These are phyloP conservation scores for Clarias magur DNA, from an alignment of 2,113 vertebrate species.

Conservation along the genomic window DNA sequence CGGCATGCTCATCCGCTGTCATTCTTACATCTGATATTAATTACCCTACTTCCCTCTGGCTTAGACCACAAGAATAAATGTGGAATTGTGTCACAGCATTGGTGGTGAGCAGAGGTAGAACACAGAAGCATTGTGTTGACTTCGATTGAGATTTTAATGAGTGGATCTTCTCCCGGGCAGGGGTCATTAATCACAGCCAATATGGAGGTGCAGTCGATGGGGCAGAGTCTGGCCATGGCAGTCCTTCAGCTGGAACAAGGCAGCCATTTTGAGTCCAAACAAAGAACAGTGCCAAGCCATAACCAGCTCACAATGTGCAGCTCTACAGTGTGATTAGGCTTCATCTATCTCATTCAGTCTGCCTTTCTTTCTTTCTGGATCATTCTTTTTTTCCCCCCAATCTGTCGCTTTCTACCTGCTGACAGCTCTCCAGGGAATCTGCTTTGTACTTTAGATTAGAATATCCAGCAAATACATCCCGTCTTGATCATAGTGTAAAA, in stretches of 20 bases:
- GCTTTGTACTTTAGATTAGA: conserved; percentile 25
- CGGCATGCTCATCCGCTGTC: neutral
- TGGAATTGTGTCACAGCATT: conserved; percentile 40
- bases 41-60: conserved; percentile 59
- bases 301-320: conserved; percentile 40
- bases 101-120: conserved; percentile 21
- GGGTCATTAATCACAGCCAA: conserved; percentile 72
- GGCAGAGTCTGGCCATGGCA: conserved; percentile 58
- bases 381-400: neutral
- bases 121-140: conserved; percentile 45
- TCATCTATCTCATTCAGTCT: conserved; percentile 14
- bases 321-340: conserved; percentile 19
- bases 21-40: conserved; percentile 38
- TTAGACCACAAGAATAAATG: conserved; percentile 53
- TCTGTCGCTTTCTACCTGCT: neutral
- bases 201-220: conserved; percentile 47
- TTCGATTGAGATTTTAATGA: conserved; percentile 60
- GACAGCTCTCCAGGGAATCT: conserved; percentile 13
- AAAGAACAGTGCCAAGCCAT: conserved; percentile 55
- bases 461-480: conserved; percentile 23
- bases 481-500: conserved; percentile 13
- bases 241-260: conserved; percentile 67
- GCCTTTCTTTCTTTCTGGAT: neutral
- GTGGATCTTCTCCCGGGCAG: conserved; percentile 58
- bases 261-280: conserved; percentile 62